Conservation (phyloP, 2,888 invertebrate genomes). For the Heliconius erato region DNA sequence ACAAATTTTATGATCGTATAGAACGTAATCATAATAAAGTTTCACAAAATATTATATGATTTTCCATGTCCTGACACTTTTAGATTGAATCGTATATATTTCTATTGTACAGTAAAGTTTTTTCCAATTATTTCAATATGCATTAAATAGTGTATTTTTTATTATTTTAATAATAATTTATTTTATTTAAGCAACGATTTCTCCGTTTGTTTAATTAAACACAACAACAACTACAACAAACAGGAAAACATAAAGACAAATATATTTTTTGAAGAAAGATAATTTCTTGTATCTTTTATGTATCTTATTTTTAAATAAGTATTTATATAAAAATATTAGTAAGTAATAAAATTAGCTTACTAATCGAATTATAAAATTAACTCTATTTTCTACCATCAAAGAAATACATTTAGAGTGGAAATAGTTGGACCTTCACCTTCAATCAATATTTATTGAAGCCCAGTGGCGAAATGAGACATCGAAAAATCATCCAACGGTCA, state of each 20-base stretch:
- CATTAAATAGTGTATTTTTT: background rate
- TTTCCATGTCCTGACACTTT: constrained; percentile 2
- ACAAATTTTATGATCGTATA: constrained; percentile 60
- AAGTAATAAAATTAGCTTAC: background rate
- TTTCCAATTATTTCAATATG: background rate
- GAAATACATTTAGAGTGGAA: background rate
- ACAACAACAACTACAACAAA: no score
- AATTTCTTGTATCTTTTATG: no score
- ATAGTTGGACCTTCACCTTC: no score
- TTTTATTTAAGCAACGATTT: background rate
- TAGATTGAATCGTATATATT: constrained; percentile 10
- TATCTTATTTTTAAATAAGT: no score
- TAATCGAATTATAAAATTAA: background rate
- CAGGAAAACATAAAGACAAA: background rate
- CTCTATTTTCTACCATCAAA: background rate
- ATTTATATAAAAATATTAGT: background rate
- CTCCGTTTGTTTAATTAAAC: background rate
- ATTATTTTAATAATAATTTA: background rate
- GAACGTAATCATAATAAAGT: constrained; percentile 52
- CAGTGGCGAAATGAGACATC: background rate
- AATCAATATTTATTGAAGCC: background rate
- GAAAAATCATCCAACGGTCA: background rate
- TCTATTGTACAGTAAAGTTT: background rate
- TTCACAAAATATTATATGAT: constrained; percentile 42
- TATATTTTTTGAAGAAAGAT: background rate